Conservation (phyloP, 2,888 invertebrate genomes). For the Eumerus sabulonum region DNA sequence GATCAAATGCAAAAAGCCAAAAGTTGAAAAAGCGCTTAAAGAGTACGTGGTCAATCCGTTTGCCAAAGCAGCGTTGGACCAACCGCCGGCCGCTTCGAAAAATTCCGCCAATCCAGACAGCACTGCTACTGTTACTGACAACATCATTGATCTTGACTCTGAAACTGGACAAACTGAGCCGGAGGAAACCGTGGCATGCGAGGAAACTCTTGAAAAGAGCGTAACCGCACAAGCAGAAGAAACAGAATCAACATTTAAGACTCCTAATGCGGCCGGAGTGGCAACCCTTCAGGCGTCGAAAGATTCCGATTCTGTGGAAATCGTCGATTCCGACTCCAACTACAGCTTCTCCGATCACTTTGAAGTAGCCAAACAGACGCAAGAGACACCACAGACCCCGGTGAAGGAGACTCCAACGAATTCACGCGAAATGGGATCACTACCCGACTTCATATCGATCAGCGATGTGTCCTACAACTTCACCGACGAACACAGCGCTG, state of each 20-base stretch:
- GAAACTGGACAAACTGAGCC: too few species aligned
- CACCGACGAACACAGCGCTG: constrained; percentile 41
- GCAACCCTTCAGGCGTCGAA: constrained; percentile 10
- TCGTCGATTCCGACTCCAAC: constrained; percentile 77
- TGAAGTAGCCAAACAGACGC: constrained; percentile 69
- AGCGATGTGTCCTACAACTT: constrained; percentile 43
- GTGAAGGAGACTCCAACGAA: not conserved
- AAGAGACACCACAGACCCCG: too few species aligned
- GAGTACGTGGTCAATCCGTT: constrained; percentile 68
- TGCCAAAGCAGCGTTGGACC: constrained; percentile 49
- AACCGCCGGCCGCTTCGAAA: not conserved
- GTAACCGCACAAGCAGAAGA: not conserved
- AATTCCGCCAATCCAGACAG: too few species aligned
- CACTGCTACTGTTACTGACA: not conserved
- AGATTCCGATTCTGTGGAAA: constrained; percentile 2
- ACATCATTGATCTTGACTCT: not conserved
- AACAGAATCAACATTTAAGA: constrained; percentile 34
- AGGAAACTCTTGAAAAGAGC: too few species aligned
- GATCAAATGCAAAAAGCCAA: constrained; percentile 23
- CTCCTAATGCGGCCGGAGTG: constrained; percentile 29
- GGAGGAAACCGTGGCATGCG: too few species aligned
- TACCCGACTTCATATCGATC: constrained; percentile 76
- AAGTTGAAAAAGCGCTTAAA: constrained; percentile 5
- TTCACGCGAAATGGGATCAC: constrained; percentile 70
- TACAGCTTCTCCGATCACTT: constrained; percentile 79